These are phyloP conservation scores for Apis cerana DNA, from an alignment of 1,140 invertebrate species.

Conservation along the genomic window DNA sequence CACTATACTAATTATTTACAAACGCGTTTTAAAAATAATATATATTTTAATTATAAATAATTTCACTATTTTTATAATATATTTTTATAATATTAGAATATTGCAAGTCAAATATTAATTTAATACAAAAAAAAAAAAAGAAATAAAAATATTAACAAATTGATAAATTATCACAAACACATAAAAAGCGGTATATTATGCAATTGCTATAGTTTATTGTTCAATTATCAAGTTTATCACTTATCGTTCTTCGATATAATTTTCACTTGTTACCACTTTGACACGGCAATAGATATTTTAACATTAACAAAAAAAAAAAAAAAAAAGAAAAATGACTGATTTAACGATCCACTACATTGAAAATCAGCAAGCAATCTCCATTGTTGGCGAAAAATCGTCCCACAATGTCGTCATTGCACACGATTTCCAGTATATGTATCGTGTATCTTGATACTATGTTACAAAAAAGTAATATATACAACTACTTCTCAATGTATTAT, in stretches of 20 bases:
- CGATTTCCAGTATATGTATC: constrained; percentile 37
- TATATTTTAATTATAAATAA: not conserved
- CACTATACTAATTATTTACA: not conserved
- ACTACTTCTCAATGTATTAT: not conserved
- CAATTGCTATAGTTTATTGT: not conserved
- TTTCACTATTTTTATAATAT: no score
- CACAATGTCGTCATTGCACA: constrained; percentile 55
- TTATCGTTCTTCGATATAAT: not conserved
- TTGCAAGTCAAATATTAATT: not conserved
- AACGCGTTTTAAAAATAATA: not conserved
- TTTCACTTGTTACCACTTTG: constrained; percentile 18
- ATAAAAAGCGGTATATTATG: not conserved
- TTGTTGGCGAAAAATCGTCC: constrained; percentile 35
- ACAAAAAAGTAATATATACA: not conserved
- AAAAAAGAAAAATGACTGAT: not conserved
- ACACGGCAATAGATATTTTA: not conserved
- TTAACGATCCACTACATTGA: not conserved
- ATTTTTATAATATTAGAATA: not conserved
- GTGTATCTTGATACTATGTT: not conserved
- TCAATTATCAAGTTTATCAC: not conserved
- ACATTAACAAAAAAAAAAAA: no score
- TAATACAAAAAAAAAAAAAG: not conserved
- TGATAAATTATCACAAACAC: not conserved
- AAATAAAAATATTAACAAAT: not conserved
- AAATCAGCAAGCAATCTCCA: constrained; percentile 43